These are phyloP conservation scores for Leptinotarsa peninsularis DNA, from an alignment of 2,888 invertebrate species.

Conservation along the genomic window DNA sequence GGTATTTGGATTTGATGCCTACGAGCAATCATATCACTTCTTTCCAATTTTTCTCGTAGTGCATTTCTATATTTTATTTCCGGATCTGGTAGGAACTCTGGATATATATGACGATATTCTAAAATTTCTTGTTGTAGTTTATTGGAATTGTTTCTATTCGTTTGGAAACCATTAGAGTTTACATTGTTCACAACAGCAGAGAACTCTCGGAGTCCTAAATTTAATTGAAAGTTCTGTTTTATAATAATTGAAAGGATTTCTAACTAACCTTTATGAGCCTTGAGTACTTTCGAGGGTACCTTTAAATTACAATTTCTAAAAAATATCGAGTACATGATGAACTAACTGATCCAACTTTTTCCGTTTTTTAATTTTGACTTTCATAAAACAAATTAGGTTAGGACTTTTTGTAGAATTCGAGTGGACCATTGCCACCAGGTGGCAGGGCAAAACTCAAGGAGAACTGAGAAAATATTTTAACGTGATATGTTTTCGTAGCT, in stretches of 20 bases:
- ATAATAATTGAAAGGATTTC: background rate
- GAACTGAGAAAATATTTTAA: too few relatives aligned
- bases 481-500: too few relatives aligned
- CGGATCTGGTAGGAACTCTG: conserved; percentile 93
- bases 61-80: conserved; percentile 81
- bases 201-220: conserved; percentile 2
- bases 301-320: background rate
- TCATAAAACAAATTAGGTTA: too few relatives aligned
- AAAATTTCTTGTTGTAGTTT: conserved; percentile 55
- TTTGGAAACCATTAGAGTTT: background rate
- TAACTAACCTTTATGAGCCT: conserved; percentile 1
- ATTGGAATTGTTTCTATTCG: background rate
- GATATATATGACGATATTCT: conserved; percentile 80
- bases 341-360: background rate
- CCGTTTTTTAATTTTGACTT: background rate
- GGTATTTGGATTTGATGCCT: conserved; percentile 88
- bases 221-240: background rate
- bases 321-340: background rate
- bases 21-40: conserved; percentile 92
- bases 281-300: background rate
- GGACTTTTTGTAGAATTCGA: too few relatives aligned
- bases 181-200: conserved; percentile 9
- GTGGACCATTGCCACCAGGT: too few relatives aligned
- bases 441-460: too few relatives aligned
- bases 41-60: conserved; percentile 88